phyloP scores from a whole-genome alignment of 2,113 vertebrate species.

The Serilophus lunatus region DNA sequence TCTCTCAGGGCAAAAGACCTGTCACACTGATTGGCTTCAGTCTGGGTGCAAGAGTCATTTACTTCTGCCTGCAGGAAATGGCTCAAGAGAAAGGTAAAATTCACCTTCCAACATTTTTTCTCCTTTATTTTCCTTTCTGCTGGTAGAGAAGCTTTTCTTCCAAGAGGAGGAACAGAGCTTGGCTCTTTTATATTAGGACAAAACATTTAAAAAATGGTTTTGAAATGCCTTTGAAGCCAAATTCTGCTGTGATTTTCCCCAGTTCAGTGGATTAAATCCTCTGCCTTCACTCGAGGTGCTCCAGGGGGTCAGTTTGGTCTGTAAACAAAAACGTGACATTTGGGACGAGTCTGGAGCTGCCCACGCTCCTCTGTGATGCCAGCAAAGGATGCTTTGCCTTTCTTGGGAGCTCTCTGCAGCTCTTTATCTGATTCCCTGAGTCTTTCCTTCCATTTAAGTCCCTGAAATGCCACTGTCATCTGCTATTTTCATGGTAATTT shows the following conservation, averaged over 20 bases:
- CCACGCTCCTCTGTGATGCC: background rate
- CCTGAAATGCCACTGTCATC: slow-evolving; percentile 37
- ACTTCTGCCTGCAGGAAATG: slow-evolving; percentile 95
- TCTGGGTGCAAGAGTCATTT: slow-evolving; percentile 95
- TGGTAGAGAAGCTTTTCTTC: background rate
- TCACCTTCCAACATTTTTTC: background rate
- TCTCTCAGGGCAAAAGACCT: slow-evolving; percentile 85
- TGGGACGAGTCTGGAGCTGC: background rate
- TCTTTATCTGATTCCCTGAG: background rate
- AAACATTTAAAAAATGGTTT: background rate
- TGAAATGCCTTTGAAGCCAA: background rate
- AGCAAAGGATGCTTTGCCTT: slow-evolving; percentile 26
- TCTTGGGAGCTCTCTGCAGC: slow-evolving; percentile 10
- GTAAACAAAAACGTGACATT: background rate
- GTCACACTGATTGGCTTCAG: slow-evolving; percentile 96
- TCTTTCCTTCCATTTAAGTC: slow-evolving; percentile 29
- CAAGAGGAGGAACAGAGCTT: background rate
- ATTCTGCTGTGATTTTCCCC: background rate
- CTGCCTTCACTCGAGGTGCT: background rate
- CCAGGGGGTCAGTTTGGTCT: background rate
- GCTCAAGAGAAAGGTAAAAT: slow-evolving; percentile 87
- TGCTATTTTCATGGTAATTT: slow-evolving; percentile 40
- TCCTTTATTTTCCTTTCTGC: background rate
- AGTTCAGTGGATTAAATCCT: background rate
- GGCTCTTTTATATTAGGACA: background rate